Percentiles rank a stretch among this genome's conserved stretches.
Conservation (phyloP, 1,140 invertebrate genomes). For the Bombus confusus region DNA sequence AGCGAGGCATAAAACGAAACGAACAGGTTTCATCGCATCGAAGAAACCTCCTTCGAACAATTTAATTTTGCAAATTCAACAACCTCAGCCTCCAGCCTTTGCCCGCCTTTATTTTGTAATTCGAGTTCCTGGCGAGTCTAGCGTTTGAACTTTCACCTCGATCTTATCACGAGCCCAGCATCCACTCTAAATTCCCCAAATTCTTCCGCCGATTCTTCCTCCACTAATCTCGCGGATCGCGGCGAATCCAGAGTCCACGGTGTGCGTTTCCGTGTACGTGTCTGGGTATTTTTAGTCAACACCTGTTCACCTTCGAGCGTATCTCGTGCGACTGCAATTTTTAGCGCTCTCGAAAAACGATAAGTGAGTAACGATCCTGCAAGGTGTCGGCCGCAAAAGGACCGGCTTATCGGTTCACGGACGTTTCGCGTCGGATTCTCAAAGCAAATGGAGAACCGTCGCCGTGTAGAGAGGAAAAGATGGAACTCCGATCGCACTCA, state of each 20-base stretch:
- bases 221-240: not conserved
- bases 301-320: conserved; percentile 48
- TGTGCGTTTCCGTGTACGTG: not conserved
- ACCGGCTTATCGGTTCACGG: conserved; percentile 33
- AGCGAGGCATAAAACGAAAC: not conserved
- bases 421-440: conserved; percentile 22
- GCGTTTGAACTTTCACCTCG: not conserved
- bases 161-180: not conserved
- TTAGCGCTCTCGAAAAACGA: conserved; percentile 15
- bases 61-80: not conserved
- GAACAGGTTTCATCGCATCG: not conserved
- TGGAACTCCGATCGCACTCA: too few species aligned
- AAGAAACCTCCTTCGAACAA: too few species aligned
- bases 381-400: conserved; percentile 32
- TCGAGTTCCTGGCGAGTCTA: not conserved
- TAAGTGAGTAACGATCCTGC: conserved; percentile 46
- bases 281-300: conserved; percentile 29
- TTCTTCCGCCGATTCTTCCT: not conserved
- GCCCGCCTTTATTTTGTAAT: not conserved
- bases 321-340: conserved; percentile 21
- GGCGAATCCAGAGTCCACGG: too few species aligned
- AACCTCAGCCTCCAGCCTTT: too few species aligned
- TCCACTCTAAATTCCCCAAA: not conserved
- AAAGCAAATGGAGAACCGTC: not conserved
- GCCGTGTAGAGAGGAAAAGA: not conserved